A percentile compares a stretch with the other conserved stretches of the same genome.
Conservation (phyloP, 1,140 invertebrate species). For the Pachypeltis micranthus region DNA sequence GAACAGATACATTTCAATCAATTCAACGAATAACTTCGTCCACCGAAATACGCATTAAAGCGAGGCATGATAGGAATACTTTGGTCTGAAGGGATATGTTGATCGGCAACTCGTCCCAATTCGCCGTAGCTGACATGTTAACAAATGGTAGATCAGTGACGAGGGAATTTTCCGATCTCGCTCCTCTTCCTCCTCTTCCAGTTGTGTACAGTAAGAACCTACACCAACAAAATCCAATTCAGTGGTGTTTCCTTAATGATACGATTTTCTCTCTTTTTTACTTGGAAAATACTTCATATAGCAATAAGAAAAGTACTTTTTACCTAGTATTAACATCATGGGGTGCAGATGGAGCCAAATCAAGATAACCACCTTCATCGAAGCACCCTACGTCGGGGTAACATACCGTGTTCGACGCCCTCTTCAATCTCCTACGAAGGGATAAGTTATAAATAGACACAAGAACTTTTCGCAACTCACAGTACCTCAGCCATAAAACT, state of each 20-base stretch:
- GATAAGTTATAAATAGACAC: too few species aligned
- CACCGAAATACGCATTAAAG: too few species aligned
- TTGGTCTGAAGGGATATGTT: conserved; percentile 45
- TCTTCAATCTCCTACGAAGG: conserved; percentile 38
- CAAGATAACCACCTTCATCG: conserved; percentile 77
- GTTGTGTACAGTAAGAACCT: conserved; percentile 46
- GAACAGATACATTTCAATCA: too few species aligned
- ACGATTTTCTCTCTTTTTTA: too few species aligned
- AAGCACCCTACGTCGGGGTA: conserved; percentile 90
- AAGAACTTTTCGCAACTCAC: too few species aligned
- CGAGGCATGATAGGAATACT: too few species aligned
- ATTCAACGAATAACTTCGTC: too few species aligned
- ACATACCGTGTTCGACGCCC: conserved; percentile 64
- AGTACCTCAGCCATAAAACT: too few species aligned
- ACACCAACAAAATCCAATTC: too few species aligned
- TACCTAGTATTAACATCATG: conserved; percentile 64
- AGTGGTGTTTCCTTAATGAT: too few species aligned
- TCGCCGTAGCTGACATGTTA: conserved; percentile 50
- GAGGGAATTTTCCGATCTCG: conserved; percentile 39
- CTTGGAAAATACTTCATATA: not conserved
- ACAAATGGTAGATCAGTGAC: conserved; percentile 51
- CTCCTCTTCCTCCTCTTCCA: conserved; percentile 37
- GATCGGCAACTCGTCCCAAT: conserved; percentile 48
- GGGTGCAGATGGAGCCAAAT: conserved; percentile 76
- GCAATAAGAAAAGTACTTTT: not conserved